Conservation (phyloP, 2,113 vertebrate species). For the Vulpes ferrilata region DNA sequence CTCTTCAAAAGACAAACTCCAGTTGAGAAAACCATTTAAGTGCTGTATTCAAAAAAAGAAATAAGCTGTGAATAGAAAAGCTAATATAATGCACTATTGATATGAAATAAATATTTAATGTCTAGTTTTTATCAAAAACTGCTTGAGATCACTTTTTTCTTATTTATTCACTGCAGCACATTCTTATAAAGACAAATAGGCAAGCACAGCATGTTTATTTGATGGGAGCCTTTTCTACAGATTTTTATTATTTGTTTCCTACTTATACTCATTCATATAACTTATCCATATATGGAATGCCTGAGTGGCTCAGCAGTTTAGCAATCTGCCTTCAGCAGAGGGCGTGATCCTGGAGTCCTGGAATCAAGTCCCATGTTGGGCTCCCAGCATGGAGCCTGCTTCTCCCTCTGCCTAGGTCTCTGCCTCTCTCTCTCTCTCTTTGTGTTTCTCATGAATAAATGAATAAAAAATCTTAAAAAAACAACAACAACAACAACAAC, state of each 20-base stretch:
- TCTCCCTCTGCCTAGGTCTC: too few relatives aligned
- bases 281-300: too few relatives aligned
- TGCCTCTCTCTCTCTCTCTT: too few relatives aligned
- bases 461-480: too few relatives aligned
- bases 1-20: conserved; percentile 61
- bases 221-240: background rate
- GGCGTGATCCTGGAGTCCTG: too few relatives aligned
- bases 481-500: too few relatives aligned
- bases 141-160: background rate
- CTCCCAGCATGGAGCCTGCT: too few relatives aligned
- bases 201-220: background rate
- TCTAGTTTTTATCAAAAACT: background rate
- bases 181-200: background rate
- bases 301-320: too few relatives aligned
- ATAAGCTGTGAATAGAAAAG: background rate
- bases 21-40: background rate
- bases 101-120: conserved; percentile 34
- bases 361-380: too few relatives aligned
- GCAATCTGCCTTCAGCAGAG: too few relatives aligned
- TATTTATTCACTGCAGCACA: background rate
- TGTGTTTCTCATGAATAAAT: too few relatives aligned
- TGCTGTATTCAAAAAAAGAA: conserved; percentile 39
- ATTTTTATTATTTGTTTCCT: background rate
- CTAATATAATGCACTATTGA: background rate
- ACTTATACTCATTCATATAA: background rate